Evolutionary conservation across 2,113 vertebrate species (phyloP).

Genomic region (Hirundichthys speculiger): DNA sequence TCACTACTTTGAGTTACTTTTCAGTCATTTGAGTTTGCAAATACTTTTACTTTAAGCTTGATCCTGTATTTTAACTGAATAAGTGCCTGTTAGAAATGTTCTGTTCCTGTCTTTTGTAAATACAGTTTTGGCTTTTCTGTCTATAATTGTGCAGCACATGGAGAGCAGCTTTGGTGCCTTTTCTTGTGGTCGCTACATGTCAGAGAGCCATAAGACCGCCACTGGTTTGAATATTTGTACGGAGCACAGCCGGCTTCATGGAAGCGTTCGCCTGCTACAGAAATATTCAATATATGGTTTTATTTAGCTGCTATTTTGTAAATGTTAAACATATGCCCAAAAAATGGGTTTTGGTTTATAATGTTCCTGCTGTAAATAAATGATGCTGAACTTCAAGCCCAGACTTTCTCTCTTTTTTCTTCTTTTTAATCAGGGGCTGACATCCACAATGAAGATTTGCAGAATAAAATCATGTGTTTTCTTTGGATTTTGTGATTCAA

Average conservation of each 20-base stretch:
- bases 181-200: neutral
- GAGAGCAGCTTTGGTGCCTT: neutral
- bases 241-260: neutral
- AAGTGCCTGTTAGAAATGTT: no score
- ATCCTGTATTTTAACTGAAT: no score
- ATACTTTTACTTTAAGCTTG: no score
- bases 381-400: no score
- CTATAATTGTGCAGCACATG: neutral
- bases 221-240: neutral
- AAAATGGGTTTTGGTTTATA: slow-evolving; percentile 18
- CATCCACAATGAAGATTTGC: no score
- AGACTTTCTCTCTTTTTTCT: neutral
- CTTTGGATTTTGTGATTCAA: no score
- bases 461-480: no score
- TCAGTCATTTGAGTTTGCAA: no score
- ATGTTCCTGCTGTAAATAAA: slow-evolving; percentile 11
- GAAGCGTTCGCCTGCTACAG: slow-evolving; percentile 19
- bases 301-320: neutral
- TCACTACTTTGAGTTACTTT: no score
- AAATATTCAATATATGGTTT: neutral
- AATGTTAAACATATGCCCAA: slow-evolving; percentile 4
- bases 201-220: neutral
- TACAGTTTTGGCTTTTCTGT: neutral
- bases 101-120: slow-evolving; percentile 5
- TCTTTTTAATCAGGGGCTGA: no score